Conservation (phyloP, 2,797 vertebrate species). For the Gymnothorax reevesii region DNA sequence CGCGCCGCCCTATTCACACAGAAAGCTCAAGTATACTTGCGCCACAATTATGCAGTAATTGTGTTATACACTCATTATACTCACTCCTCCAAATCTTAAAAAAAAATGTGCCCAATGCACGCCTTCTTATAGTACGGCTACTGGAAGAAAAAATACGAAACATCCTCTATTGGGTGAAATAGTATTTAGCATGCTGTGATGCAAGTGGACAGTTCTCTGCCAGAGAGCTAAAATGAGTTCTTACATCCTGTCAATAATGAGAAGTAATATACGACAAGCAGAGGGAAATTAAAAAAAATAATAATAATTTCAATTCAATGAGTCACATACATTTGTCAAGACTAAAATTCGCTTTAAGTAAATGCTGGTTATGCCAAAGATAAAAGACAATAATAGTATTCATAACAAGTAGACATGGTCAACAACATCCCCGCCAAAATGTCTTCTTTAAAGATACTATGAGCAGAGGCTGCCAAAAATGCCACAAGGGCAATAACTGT, state of each 20-base stretch:
- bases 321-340: neutral
- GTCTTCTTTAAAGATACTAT: no score
- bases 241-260: slow-evolving; percentile 31
- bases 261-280: slow-evolving; percentile 30
- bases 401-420: no score
- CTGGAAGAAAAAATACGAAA: slow-evolving; percentile 12
- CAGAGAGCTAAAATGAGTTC: slow-evolving; percentile 29
- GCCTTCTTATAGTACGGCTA: neutral
- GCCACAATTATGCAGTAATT: no score
- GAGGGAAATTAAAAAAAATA: slow-evolving; percentile 23
- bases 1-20: no score
- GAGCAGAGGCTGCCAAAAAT: no score
- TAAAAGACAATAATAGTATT: neutral
- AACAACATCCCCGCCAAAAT: no score
- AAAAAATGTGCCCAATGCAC: neutral
- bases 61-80: neutral
- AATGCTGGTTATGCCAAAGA: neutral
- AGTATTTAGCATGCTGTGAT: neutral
- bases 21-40: neutral
- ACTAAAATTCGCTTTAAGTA: neutral
- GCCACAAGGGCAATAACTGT: no score
- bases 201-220: slow-evolving; percentile 11
- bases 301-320: neutral
- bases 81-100: neutral
- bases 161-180: neutral